These are phyloP conservation scores for Trissoscelio sp. DNA, from an alignment of 2,888 invertebrate genomes.

Conservation along the genomic window DNA sequence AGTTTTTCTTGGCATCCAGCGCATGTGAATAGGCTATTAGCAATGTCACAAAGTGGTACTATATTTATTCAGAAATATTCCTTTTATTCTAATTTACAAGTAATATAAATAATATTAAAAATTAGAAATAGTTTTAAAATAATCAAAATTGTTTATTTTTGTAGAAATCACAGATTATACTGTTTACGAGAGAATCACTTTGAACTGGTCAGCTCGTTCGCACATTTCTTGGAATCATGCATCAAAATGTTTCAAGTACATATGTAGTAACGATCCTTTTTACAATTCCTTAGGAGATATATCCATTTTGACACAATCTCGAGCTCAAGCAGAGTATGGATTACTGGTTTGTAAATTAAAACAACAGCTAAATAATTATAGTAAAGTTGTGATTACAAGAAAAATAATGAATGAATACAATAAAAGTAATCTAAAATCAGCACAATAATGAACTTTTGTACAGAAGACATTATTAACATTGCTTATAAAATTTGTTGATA, in stretches of 20 bases:
- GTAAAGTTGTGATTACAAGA: constrained; percentile 12
- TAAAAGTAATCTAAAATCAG: constrained; percentile 6
- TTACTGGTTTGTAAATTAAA: no score
- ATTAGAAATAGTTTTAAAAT: background rate
- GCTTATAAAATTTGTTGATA: constrained; percentile 51
- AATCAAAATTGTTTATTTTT: constrained; percentile 1
- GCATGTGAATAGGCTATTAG: constrained; percentile 90
- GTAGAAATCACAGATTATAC: constrained; percentile 87
- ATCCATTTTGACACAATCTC: constrained; percentile 88
- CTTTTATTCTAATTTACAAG: background rate
- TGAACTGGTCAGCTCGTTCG: constrained; percentile 91
- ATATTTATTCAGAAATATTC: constrained; percentile 1
- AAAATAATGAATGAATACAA: constrained; percentile 21
- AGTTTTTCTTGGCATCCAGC: constrained; percentile 95
- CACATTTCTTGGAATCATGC: constrained; percentile 91
- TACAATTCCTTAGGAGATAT: constrained; percentile 88
- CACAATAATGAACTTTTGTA: constrained; percentile 47
- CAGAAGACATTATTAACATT: constrained; percentile 41
- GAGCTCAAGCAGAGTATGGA: constrained; percentile 91
- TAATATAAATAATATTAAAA: background rate
- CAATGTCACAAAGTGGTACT: constrained; percentile 84
- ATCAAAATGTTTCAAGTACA: constrained; percentile 86
- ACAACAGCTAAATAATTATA: background rate
- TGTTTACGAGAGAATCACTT: constrained; percentile 92
- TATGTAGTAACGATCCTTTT: constrained; percentile 84